Evolutionary conservation across 2,888 invertebrate species (phyloP), one percentile per base, ranked within the genome.

Genomic region (Gari tellinella): DNA sequence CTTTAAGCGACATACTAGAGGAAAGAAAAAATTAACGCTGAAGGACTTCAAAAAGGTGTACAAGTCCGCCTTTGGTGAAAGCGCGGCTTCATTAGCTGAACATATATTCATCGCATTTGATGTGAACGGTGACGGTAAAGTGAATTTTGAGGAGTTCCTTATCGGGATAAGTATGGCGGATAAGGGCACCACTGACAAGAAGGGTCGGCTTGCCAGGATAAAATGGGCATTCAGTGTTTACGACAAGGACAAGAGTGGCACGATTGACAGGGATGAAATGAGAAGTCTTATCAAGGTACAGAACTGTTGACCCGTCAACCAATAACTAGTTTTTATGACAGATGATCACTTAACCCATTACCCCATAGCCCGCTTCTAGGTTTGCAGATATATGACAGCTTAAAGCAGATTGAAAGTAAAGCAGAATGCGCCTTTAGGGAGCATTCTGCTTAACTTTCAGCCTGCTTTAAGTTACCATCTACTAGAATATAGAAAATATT

Each of bases 101-200:
- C 58, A 67, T 46, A 79, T 79, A 43, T 79, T 74, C 48, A 43
- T 57, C 15, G 63, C 70, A 15, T 79, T 79, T 65, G 79, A 79
- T 41, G 53, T 61, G 10, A 67, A 79, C 48, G 65, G 73, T 5
- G 62, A 74, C 52, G 74, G 79, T 1, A 61, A 46, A 38, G 70
- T 79, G 12, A 69, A 72, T 41, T 79, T 79, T 68, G 74, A 79
- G 55, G 79, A 79, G 49, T 79, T 79, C 58, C 65, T 79, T 15
- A 57, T 79, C n/a, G 79, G 79, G 19, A 52, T 79, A 14, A 74
- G 74, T 57, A 46, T 79, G n/a, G 61, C 79, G 10, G 79, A 79
- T 23, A 58, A 57, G 19, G 31, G 45, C 17, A 48, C 46, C 5
- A 45, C 45, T 12, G 49, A 48, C 4, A 17, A 49, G n/a, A 17